Base-by-base conservation (phyloP, 1,140 invertebrate genomes). In the Drosophila bifasciata region DNA sequence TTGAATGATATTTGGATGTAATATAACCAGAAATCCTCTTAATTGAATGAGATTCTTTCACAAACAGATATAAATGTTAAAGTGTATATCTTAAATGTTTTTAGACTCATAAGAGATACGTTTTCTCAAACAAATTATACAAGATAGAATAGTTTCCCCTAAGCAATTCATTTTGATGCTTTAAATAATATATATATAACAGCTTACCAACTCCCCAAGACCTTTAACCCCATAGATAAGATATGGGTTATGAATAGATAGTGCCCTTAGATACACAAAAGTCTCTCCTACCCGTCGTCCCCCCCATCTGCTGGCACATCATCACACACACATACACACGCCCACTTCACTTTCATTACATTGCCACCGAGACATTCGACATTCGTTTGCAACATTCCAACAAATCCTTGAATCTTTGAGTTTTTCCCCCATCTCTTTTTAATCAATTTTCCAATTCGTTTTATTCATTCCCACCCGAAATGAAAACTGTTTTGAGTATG, bases 301-400 rank as follows among this genome's bases (percentile, higher is more conserved):
- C 13, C 21, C 49, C 32, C 52, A 48, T 68, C 23, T n/a, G 61
- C 32, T 46, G 61, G 16, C 64, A 68, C 64, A 25, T 55, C 32
- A 59, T 51, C 60, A 57, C 50, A 74, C 59, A 57, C 45, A 62
- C 50, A 74, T 52, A 57, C 45, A 62, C n/a, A n/a, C n/a, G n/a
- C n/a, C n/a, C n/a, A n/a, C 59, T 21, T 56, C 53, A 68, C 50
- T 40, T 32, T 36, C 63, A 69, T 49, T 61, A 73, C 52, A 76
- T 45, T 50, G 45, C 49, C 15, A 16, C 70, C 40, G n/a, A n/a
- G n/a, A n/a, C n/a, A n/a, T n/a, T n/a, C n/a, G 11, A 55, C 53
- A 75, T 63, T 40, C 71, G 60, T 61, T 63, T 62, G 25, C 56
- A 53, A 15, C 61, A 68, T 68, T n/a, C 45, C n/a, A 9, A 23